Percentiles rank a stretch among this genome's conserved stretches.
Evolutionary conservation across 2,113 vertebrate genomes (phyloP).

Genomic region (Columbina picui): DNA sequence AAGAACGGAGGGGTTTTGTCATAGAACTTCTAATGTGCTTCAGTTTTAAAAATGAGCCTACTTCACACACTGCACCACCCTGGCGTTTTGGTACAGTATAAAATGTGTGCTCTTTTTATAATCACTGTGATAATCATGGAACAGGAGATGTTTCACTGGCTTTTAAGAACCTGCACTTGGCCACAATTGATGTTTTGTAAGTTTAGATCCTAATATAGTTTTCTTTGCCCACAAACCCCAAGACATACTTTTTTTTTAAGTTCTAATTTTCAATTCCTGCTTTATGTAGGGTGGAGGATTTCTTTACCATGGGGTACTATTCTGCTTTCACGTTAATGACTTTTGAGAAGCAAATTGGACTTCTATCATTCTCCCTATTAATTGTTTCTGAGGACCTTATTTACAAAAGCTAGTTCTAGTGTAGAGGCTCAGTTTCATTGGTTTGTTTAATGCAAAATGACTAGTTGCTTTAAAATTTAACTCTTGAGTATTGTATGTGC

Average conservation of each 20-base stretch:
- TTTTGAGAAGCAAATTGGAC: background rate
- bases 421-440: background rate
- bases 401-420: constrained; percentile 39
- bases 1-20: background rate
- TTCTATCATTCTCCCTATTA: background rate
- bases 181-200: background rate
- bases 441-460: constrained; percentile 43
- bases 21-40: constrained; percentile 43
- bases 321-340: background rate
- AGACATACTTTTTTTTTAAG: background rate
- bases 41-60: constrained; percentile 39
- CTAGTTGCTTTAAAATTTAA: constrained; percentile 61
- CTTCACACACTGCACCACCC: constrained; percentile 22
- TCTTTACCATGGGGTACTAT: background rate
- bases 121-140: constrained; percentile 14
- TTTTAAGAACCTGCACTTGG: background rate
- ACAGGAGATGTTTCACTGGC: background rate
- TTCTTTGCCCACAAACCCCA: background rate
- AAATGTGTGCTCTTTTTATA: constrained; percentile 21
- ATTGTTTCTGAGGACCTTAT: constrained; percentile 11
- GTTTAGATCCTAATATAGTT: constrained; percentile 6
- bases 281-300: background rate
- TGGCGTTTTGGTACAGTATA: constrained; percentile 36
- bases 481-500: constrained; percentile 50
- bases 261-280: background rate